phyloP scores from a whole-genome alignment of 2,797 vertebrate species.

The Aviceda leuphotes region DNA sequence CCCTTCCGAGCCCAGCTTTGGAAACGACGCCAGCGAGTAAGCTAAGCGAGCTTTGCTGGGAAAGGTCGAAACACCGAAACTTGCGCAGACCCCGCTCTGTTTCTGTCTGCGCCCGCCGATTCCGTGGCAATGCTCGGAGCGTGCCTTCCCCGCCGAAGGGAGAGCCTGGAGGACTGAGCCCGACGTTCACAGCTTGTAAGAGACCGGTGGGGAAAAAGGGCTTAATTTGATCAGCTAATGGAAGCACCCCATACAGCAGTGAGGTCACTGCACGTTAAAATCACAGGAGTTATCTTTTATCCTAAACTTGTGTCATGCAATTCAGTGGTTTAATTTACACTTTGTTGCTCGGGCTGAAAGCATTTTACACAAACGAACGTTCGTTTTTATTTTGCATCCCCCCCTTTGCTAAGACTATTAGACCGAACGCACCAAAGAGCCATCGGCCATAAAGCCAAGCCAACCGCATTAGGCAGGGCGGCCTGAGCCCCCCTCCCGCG shows the following conservation, averaged over 20 bases:
- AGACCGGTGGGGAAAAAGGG: background rate
- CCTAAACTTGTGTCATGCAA: background rate
- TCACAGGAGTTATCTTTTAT: background rate
- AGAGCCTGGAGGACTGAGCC: background rate
- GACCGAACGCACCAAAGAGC: background rate
- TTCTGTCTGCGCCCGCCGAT: rapidly evolving
- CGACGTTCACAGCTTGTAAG: rapidly evolving
- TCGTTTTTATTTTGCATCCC: background rate
- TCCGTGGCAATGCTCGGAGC: rapidly evolving
- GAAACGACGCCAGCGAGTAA: background rate
- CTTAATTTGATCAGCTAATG: background rate
- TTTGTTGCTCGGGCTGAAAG: background rate
- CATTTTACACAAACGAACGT: background rate
- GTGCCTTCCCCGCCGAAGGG: rapidly evolving
- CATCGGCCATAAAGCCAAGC: background rate
- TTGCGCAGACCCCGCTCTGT: rapidly evolving
- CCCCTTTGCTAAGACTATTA: background rate
- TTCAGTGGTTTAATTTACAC: background rate
- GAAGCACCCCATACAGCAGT: background rate
- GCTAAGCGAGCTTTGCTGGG: rapidly evolving
- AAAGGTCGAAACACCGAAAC: rapidly evolving
- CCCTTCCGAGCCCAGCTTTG: background rate
- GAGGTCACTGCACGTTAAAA: background rate
- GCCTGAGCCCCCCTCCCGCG: background rate
- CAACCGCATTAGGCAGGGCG: background rate